Percentiles rank a stretch among this genome's conserved stretches.
phyloP scores from a whole-genome alignment of 2,113 vertebrate species.

The Mionectes macconnelli region DNA sequence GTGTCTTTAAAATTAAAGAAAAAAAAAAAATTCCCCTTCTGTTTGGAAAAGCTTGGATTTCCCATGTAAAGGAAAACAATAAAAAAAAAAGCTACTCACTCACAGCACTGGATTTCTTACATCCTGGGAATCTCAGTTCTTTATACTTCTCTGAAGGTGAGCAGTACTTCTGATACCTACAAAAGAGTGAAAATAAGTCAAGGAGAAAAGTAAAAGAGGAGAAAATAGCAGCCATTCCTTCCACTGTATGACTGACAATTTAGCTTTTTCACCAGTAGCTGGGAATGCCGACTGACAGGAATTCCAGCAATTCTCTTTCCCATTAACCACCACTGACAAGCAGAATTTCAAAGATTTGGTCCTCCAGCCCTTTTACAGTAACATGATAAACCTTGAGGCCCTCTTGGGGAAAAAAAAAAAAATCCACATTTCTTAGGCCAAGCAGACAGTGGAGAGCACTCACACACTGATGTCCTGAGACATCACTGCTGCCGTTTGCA shows the following conservation, averaged over 20 bases:
- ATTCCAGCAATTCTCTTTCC: background rate
- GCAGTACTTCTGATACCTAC: background rate
- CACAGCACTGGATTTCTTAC: background rate
- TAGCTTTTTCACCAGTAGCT: background rate
- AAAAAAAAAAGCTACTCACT: slow-evolving; percentile 1
- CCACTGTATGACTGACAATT: background rate
- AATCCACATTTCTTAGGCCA: background rate
- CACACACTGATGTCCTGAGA: background rate
- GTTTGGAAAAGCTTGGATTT: background rate
- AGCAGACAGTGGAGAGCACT: background rate
- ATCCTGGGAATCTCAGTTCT: background rate
- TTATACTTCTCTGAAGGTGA: background rate
- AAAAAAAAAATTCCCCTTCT: background rate
- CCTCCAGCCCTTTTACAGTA: background rate
- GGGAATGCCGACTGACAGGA: background rate
- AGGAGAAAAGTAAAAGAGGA: background rate
- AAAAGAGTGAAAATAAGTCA: background rate
- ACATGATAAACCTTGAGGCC: background rate
- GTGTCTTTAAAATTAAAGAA: background rate
- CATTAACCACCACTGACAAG: background rate
- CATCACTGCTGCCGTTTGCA: background rate
- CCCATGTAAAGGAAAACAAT: background rate
- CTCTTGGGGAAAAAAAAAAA: background rate
- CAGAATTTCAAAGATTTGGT: background rate
- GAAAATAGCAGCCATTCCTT: background rate